Evolutionary conservation across 2,888 invertebrate species (phyloP).

Genomic region (Tiliacea citrago): DNA sequence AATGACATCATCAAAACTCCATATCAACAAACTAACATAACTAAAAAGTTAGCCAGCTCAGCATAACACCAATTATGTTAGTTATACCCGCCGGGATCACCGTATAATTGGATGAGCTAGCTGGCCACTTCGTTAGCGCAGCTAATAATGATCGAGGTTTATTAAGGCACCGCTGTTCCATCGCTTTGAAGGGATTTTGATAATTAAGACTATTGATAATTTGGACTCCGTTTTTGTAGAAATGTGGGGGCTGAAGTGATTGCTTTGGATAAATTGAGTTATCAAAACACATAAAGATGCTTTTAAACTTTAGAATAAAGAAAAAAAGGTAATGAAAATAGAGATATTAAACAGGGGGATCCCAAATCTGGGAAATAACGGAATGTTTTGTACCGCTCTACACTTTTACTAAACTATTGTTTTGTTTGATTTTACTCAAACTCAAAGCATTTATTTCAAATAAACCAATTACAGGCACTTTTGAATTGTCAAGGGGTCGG

Average conservation of each 20-base stretch:
- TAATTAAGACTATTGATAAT: slow-evolving; percentile 37
- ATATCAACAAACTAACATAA: slow-evolving; percentile 26
- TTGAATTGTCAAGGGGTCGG: too few relatives aligned
- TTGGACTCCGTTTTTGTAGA: neutral
- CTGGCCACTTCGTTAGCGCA: slow-evolving; percentile 65
- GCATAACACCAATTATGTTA: slow-evolving; percentile 54
- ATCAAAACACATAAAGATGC: too few relatives aligned
- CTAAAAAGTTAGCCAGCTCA: slow-evolving; percentile 48
- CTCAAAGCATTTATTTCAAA: too few relatives aligned
- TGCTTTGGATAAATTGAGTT: too few relatives aligned
- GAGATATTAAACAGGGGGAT: too few relatives aligned
- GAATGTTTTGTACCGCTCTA: too few relatives aligned
- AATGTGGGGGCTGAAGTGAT: neutral
- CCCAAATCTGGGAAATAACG: too few relatives aligned
- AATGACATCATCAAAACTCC: slow-evolving; percentile 20
- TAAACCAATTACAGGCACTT: too few relatives aligned
- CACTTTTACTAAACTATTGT: too few relatives aligned
- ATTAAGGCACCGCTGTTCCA: slow-evolving; percentile 28
- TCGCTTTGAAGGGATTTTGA: slow-evolving; percentile 32
- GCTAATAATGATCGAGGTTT: slow-evolving; percentile 62
- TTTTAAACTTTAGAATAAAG: too few relatives aligned
- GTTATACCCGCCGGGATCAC: slow-evolving; percentile 56
- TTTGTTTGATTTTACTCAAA: too few relatives aligned
- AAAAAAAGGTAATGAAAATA: too few relatives aligned
- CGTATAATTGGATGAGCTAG: slow-evolving; percentile 65